Evolutionary conservation across 2,113 vertebrate species (phyloP).

Genomic region (Pipa parva): DNA sequence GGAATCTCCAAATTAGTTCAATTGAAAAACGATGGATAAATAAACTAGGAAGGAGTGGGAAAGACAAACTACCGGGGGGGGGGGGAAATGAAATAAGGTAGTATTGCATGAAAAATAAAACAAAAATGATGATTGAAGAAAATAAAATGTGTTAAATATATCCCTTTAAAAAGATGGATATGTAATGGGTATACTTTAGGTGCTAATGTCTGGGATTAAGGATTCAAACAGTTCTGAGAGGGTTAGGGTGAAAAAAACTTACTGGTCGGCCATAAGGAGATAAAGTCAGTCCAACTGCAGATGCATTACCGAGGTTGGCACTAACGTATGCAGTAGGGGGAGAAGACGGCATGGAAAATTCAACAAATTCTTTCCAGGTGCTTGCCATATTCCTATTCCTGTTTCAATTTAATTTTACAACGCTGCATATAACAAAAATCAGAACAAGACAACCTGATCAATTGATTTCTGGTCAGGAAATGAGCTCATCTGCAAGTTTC

Average conservation of each 20-base stretch:
- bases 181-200: not conserved
- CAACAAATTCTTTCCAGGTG: constrained; percentile 74
- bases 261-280: constrained; percentile 71
- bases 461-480: not conserved
- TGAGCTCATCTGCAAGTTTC: constrained; percentile 10
- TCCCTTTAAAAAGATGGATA: not conserved
- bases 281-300: constrained; percentile 70
- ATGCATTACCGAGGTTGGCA: constrained; percentile 70
- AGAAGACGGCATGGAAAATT: constrained; percentile 68
- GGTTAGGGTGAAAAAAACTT: constrained; percentile 65
- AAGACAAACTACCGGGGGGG: no score
- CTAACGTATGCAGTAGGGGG: constrained; percentile 68
- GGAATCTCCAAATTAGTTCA: no score
- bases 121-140: no score
- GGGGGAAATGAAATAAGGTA: no score
- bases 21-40: no score
- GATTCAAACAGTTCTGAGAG: constrained; percentile 37
- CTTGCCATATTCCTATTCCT: constrained; percentile 64
- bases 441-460: constrained; percentile 39
- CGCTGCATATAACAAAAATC: constrained; percentile 39
- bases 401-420: constrained; percentile 42
- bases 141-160: not conserved
- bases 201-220: constrained; percentile 25
- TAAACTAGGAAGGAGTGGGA: no score
- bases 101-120: no score